A percentile compares a stretch with the other conserved stretches of the same genome.
These are phyloP conservation scores for Arvicola amphibius DNA, from an alignment of 2,797 vertebrate species.

Conservation along the genomic window DNA sequence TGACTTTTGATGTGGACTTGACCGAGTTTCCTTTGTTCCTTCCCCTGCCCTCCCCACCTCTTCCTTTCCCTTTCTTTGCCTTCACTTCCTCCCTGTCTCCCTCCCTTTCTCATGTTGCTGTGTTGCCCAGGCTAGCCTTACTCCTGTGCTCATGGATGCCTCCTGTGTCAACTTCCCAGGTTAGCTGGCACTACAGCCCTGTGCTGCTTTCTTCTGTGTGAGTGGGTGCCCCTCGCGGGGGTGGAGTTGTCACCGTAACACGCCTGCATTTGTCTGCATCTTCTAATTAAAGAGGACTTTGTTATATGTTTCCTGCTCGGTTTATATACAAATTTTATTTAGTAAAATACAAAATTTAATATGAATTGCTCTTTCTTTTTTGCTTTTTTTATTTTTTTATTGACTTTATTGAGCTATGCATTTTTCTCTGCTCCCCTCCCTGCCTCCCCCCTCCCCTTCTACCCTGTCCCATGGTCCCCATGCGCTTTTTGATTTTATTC, in stretches of 20 bases:
- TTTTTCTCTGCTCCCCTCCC: no score
- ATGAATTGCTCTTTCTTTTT: neutral
- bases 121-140: neutral
- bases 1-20: no score
- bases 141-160: neutral
- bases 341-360: slow-evolving; percentile 20
- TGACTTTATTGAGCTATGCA: no score
- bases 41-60: neutral
- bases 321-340: neutral
- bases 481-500: neutral
- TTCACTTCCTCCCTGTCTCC: no score
- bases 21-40: neutral
- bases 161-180: neutral
- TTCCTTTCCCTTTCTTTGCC: no score
- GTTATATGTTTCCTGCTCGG: neutral
- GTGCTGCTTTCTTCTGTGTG: neutral
- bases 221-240: neutral
- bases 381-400: no score
- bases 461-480: no score
- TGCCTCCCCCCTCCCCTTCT: no score
- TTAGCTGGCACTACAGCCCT: neutral
- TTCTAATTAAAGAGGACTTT: neutral
- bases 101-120: neutral
- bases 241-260: neutral
- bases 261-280: neutral